A percentile compares a stretch with the other conserved stretches of the same genome.
phyloP scores from a whole-genome alignment of 2,113 vertebrate genomes.

The Siniperca knerii region DNA sequence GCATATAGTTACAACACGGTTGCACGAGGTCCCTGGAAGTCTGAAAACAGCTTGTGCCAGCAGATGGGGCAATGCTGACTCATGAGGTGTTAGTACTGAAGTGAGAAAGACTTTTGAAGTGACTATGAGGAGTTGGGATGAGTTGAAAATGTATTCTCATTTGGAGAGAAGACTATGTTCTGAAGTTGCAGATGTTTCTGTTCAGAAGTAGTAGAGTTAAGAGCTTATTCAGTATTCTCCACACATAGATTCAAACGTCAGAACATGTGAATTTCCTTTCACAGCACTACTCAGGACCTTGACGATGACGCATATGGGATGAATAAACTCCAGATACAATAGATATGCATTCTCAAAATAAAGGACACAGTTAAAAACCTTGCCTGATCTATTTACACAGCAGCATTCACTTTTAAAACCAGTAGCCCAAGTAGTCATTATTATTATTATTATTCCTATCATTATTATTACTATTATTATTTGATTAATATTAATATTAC shows the following conservation, averaged over 20 bases:
- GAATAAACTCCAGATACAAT: background rate
- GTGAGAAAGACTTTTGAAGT: constrained; percentile 46
- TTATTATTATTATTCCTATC: too few species aligned
- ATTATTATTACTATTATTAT: too few species aligned
- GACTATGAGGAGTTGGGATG: constrained; percentile 10
- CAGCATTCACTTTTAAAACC: background rate
- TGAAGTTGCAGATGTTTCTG: background rate
- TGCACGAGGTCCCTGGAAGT: constrained; percentile 20
- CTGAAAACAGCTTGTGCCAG: constrained; percentile 57
- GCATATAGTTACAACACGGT: background rate
- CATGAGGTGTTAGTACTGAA: constrained; percentile 41
- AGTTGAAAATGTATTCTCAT: constrained; percentile 19
- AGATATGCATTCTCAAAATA: background rate
- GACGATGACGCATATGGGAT: constrained; percentile 5
- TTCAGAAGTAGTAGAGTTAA: background rate
- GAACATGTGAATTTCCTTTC: background rate
- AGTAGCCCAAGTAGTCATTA: too few species aligned
- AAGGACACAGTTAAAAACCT: background rate
- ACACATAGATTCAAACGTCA: constrained; percentile 2
- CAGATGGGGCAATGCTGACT: constrained; percentile 60
- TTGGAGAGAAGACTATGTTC: background rate
- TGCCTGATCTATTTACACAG: background rate
- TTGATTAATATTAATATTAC: too few species aligned
- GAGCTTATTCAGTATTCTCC: constrained; percentile 1
- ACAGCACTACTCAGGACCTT: background rate